phyloP scores from a whole-genome alignment of 2,888 invertebrate genomes.

The Caenorhabditis plicata region DNA sequence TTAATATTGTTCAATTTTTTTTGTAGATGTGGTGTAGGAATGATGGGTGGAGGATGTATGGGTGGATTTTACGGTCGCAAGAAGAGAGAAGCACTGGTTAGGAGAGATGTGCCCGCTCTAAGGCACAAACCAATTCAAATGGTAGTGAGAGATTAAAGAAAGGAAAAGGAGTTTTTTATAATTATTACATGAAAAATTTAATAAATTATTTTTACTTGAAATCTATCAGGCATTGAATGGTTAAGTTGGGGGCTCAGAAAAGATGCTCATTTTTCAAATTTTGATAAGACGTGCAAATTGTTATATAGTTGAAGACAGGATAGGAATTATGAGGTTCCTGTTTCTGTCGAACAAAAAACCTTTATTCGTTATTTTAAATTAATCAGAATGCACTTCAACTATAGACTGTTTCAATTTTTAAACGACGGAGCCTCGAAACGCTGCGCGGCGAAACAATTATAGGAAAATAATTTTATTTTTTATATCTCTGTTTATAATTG shows the following conservation, averaged over 20 bases:
- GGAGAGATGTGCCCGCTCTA: slow-evolving; percentile 29
- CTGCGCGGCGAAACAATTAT: too few relatives aligned
- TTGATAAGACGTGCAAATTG: too few relatives aligned
- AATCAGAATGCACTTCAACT: background rate
- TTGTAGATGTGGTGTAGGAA: slow-evolving; percentile 34
- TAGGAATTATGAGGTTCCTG: too few relatives aligned
- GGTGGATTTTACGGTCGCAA: slow-evolving; percentile 32
- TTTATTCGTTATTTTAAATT: background rate
- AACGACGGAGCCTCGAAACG: too few relatives aligned
- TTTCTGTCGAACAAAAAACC: too few relatives aligned
- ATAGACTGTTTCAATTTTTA: background rate
- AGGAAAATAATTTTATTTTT: too few relatives aligned
- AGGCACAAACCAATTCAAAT: slow-evolving; percentile 21
- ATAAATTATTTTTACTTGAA: background rate
- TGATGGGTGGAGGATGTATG: slow-evolving; percentile 23
- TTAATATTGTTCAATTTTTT: slow-evolving; percentile 13
- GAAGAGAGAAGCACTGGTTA: slow-evolving; percentile 37
- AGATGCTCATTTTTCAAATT: too few relatives aligned
- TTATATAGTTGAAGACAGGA: too few relatives aligned
- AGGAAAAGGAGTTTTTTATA: background rate
- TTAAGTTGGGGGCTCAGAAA: too few relatives aligned
- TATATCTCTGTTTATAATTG: too few relatives aligned
- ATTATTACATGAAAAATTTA: background rate
- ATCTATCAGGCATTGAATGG: too few relatives aligned
- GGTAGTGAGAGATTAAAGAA: slow-evolving; percentile 19